Percentiles rank a stretch among this genome's conserved stretches.
Evolutionary conservation across 2,113 vertebrate species (phyloP).

Genomic region (Anhinga rufa): DNA sequence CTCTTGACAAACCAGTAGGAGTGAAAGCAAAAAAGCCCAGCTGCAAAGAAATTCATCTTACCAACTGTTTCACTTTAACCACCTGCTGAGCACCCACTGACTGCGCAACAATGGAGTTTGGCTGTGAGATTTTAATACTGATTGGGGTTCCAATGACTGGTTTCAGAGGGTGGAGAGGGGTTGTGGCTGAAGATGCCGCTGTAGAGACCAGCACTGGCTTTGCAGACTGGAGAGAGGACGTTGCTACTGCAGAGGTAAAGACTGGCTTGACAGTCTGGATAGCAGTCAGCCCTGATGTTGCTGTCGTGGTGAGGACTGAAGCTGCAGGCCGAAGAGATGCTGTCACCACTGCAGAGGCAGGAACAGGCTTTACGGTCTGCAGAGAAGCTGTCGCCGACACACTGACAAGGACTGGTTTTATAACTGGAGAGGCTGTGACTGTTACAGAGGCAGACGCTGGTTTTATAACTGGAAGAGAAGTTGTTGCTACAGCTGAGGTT

Average conservation of each 20-base stretch:
- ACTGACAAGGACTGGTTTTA: conserved; percentile 21
- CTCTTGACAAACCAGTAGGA: background rate
- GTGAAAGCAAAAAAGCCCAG: background rate
- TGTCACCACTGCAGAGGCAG: background rate
- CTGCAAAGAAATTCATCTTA: conserved; percentile 56
- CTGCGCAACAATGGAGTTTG: background rate
- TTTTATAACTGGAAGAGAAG: background rate
- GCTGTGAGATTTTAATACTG: conserved; percentile 63
- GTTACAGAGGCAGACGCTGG: background rate
- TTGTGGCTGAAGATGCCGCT: background rate
- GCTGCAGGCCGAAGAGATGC: background rate
- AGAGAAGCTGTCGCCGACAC: background rate
- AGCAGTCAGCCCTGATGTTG: background rate
- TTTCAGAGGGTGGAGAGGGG: conserved; percentile 32
- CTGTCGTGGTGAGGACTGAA: background rate
- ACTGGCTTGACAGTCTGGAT: conserved; percentile 50
- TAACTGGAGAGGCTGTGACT: background rate
- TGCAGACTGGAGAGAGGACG: conserved; percentile 17
- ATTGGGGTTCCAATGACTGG: conserved; percentile 25
- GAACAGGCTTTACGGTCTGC: background rate
- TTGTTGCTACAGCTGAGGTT: background rate
- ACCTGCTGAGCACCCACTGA: conserved; percentile 45
- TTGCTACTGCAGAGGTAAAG: background rate
- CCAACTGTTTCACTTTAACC: conserved; percentile 74
- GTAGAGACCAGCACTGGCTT: conserved; percentile 46